Evolutionary conservation across 2,888 invertebrate species (phyloP), one percentile per base, ranked within the genome.

Genomic region (Spatulosminthurus flaviceps): DNA sequence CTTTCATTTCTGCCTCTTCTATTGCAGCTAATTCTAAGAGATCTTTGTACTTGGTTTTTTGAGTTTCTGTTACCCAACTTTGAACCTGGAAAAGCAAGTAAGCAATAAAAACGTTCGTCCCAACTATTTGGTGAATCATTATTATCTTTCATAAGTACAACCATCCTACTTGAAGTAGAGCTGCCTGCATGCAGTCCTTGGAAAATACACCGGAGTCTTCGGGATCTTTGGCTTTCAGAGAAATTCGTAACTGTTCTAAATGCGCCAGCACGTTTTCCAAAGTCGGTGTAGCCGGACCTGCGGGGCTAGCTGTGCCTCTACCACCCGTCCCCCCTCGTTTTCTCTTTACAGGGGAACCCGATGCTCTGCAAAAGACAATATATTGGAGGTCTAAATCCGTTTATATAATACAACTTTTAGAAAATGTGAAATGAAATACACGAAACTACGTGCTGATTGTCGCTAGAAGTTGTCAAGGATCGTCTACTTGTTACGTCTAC

Each of bases 21-120:
- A 95, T 95, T 88, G 95, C 96, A 41, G 95, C 94, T 85, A 97
- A 89, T 9, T 95, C 93, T 88, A 97, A 94, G 86, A 97, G 90
- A 87, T 96, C 95, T 87, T 93, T 93, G 88, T 94, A 97, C 90
- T 94, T 95, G 89, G 94, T 94, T 90, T 95, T 93, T 89, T 95
- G 92, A 86, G 92, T 92, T 88, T 97, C 97, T 86, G 92, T 94
- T 88, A 84, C 84, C 84, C 84, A 85, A 77, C 83, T 82, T 81
- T 84, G 84, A 60, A 85, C 83, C 85, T 85, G 70, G 19, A 60
- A 67, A 26, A 24, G 19, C 5, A 28, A 71, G 41, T 7, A 43
- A 72, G 24, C 22, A 72, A 41, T 41, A 41, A 41, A 28, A 9
- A 5, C 7, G 16, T 13, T n/a, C 28, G 19, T 9, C 11, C 42